These are phyloP conservation scores for Lysandra coridon DNA, from an alignment of 2,888 invertebrate species.

Conservation along the genomic window DNA sequence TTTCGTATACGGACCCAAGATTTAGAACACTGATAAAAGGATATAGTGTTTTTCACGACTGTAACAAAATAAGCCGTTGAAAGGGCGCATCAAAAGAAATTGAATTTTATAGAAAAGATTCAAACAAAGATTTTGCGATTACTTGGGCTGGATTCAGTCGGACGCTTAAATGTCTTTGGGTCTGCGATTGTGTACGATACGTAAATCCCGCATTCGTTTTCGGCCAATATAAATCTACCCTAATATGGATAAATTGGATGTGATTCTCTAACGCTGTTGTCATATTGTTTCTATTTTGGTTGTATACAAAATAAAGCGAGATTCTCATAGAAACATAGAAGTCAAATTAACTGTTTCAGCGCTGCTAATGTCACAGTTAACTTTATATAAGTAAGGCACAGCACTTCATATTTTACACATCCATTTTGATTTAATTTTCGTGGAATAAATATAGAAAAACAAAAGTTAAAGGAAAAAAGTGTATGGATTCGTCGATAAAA, in stretches of 20 bases:
- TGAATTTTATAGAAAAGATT: conserved; percentile 72
- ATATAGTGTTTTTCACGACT: conserved; percentile 20
- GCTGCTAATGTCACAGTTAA: too few relatives aligned
- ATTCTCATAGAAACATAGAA: background rate
- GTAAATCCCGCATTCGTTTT: conserved; percentile 59
- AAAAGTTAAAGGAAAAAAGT: too few relatives aligned
- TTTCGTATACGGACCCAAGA: too few relatives aligned
- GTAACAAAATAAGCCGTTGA: conserved; percentile 30
- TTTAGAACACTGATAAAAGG: background rate
- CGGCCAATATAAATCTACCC: conserved; percentile 54
- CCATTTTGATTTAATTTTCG: too few relatives aligned
- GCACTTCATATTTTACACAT: too few relatives aligned
- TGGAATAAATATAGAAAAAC: too few relatives aligned
- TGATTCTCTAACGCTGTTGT: conserved; percentile 30
- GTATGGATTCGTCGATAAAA: too few relatives aligned
- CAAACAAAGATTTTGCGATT: conserved; percentile 62
- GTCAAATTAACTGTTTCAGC: background rate
- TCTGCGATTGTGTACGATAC: conserved; percentile 68
- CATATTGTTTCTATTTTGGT: conserved; percentile 4
- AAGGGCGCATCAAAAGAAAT: conserved; percentile 60
- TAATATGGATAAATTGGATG: conserved; percentile 47
- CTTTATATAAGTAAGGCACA: too few relatives aligned
- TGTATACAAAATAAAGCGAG: background rate
- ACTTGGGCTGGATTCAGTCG: conserved; percentile 60
- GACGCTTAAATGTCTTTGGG: conserved; percentile 69